Percentiles rank a stretch among this genome's conserved stretches.
Evolutionary conservation across 2,888 invertebrate genomes (phyloP).

Genomic region (Crocallis elinguaria): DNA sequence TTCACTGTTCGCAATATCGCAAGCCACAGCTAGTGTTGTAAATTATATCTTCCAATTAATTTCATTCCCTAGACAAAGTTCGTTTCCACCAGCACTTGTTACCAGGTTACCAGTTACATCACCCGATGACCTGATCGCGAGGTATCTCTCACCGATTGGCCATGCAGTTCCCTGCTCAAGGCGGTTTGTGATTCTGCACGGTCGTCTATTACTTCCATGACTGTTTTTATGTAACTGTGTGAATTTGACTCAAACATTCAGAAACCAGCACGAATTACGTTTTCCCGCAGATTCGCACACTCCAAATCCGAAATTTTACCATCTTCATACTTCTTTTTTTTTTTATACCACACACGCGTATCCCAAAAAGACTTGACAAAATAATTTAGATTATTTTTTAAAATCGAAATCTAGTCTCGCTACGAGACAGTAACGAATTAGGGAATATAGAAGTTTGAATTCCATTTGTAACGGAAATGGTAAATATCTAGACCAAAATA

Average conservation of each 20-base stretch:
- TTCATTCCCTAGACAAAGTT: slow-evolving; percentile 45
- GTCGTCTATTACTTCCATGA: slow-evolving; percentile 51
- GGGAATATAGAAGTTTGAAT: too few species aligned
- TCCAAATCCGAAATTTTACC: too few species aligned
- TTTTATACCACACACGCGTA: too few species aligned
- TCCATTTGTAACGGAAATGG: background rate
- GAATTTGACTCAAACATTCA: slow-evolving; percentile 9
- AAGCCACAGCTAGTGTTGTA: background rate
- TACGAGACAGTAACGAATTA: too few species aligned
- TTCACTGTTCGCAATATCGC: too few species aligned
- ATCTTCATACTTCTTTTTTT: too few species aligned
- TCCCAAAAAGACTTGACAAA: background rate
- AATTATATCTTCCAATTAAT: too few species aligned
- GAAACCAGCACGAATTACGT: too few species aligned
- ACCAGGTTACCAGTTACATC: slow-evolving; percentile 44
- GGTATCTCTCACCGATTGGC: slow-evolving; percentile 53
- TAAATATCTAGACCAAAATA: background rate
- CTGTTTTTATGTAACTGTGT: slow-evolving; percentile 53
- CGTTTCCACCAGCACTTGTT: slow-evolving; percentile 56
- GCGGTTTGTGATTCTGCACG: slow-evolving; percentile 60
- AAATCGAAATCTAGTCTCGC: too few species aligned
- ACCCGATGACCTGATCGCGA: slow-evolving; percentile 34
- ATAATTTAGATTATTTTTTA: background rate
- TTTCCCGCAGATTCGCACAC: too few species aligned
- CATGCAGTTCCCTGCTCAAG: slow-evolving; percentile 50